A percentile compares a stretch with the other conserved stretches of the same genome.
Evolutionary conservation across 1,140 invertebrate species (phyloP).

Genomic region (Xylocopa sonorina): DNA sequence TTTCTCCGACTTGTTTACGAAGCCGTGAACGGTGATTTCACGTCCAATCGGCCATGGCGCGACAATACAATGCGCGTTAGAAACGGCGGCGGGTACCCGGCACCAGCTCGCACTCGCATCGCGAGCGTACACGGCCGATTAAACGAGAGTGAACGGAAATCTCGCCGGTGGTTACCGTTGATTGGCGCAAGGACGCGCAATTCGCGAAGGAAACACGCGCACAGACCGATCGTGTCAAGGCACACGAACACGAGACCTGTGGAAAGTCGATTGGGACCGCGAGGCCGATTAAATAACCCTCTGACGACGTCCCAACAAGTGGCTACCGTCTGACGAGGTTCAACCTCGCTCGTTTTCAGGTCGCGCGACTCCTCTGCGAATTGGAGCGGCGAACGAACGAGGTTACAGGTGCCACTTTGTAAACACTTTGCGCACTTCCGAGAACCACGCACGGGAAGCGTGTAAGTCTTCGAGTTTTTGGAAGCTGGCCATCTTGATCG

Average conservation of each 20-base stretch:
- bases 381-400: constrained; percentile 14
- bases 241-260: constrained; percentile 10
- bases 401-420: neutral
- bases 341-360: constrained; percentile 11
- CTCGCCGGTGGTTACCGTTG: constrained; percentile 2
- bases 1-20: constrained; percentile 43
- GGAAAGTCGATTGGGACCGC: constrained; percentile 52
- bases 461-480: neutral
- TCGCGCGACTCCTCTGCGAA: constrained; percentile 3
- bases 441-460: neutral
- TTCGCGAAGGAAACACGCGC: constrained; percentile 3
- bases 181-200: constrained; percentile 16
- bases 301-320: constrained; percentile 70
- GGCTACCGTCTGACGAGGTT: neutral
- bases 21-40: constrained; percentile 26
- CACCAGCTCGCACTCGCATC: neutral
- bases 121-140: no score
- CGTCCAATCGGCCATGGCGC: neutral
- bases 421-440: neutral
- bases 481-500: constrained; percentile 14
- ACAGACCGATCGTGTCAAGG: neutral
- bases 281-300: constrained; percentile 71
- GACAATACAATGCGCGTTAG: neutral
- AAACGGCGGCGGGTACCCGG: neutral
- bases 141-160: constrained; percentile 12